Conservation (phyloP, 2,888 invertebrate species). For the Homarus gammarus region DNA sequence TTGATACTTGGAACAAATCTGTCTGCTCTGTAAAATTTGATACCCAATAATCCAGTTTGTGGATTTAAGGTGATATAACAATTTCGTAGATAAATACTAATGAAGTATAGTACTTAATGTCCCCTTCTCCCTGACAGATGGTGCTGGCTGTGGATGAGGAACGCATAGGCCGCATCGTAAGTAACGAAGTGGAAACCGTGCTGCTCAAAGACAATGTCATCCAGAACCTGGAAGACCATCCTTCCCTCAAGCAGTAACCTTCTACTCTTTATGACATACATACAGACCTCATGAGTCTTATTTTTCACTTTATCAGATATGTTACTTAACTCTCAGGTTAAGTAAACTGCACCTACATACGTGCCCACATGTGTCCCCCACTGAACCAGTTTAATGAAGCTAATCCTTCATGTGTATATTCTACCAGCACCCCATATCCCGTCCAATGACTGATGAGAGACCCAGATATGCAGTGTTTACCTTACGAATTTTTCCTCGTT, state of each 20-base stretch:
- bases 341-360: background rate
- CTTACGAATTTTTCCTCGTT: no score
- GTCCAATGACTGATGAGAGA: no score
- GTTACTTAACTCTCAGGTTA: background rate
- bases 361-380: background rate
- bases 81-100: no score
- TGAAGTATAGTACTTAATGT: no score
- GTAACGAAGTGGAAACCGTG: background rate
- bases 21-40: no score
- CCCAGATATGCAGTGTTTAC: no score
- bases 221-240: background rate
- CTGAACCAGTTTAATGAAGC: background rate
- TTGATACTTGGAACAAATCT: no score
- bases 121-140: background rate
- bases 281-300: background rate
- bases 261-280: background rate
- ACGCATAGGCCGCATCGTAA: background rate
- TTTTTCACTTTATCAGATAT: background rate
- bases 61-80: no score
- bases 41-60: no score
- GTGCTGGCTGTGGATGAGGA: background rate
- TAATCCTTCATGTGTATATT: no score
- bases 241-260: background rate
- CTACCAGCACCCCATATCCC: no score
- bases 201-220: background rate